Percentiles rank a stretch among this genome's conserved stretches.
These are phyloP conservation scores for Idaea dimidiata DNA, from an alignment of 2,888 invertebrate genomes.

Conservation along the genomic window DNA sequence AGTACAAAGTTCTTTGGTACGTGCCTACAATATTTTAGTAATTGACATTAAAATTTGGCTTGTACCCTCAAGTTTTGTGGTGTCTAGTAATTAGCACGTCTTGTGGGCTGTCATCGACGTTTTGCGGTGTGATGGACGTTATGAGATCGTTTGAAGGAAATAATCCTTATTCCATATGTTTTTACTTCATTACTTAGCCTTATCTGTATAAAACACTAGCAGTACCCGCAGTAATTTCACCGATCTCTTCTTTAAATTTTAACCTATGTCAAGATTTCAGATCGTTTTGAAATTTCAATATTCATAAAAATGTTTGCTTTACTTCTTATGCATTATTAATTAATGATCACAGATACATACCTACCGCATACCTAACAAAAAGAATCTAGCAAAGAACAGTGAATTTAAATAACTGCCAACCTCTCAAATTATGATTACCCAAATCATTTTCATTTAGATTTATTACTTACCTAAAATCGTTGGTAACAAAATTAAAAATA, in stretches of 20 bases:
- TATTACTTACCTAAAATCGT: not conserved
- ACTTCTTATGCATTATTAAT: no score
- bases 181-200: not conserved
- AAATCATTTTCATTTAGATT: not conserved
- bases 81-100: constrained; percentile 67
- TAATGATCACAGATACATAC: no score
- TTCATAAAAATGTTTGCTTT: no score
- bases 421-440: not conserved
- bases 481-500: not conserved
- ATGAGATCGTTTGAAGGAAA: not conserved
- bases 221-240: no score
- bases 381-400: no score
- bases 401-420: no score
- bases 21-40: not conserved
- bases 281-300: no score
- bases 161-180: not conserved
- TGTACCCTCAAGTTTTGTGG: constrained; percentile 44
- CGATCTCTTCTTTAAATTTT: no score
- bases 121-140: constrained; percentile 8
- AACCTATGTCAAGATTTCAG: no score
- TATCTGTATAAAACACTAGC: not conserved
- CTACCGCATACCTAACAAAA: no score
- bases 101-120: constrained; percentile 57
- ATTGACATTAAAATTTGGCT: constrained; percentile 35
- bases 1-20: not conserved